Evolutionary conservation across 2,797 vertebrate species (phyloP).

Genomic region (Peromyscus aztecus): DNA sequence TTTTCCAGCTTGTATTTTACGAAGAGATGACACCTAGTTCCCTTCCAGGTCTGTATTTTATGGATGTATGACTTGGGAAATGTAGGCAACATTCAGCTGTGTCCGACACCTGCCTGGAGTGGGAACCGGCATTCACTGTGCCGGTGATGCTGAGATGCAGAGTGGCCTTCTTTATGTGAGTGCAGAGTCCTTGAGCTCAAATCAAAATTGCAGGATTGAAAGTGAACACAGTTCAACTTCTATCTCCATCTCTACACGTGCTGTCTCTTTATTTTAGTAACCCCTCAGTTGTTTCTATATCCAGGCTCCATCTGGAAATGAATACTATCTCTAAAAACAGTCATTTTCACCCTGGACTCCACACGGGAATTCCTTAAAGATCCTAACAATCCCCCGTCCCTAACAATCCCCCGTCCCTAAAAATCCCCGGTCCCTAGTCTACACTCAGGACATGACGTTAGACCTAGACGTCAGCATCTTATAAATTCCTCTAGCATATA

Average conservation of each 20-base stretch:
- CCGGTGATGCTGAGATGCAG: background rate
- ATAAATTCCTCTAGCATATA: background rate
- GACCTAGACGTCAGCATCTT: background rate
- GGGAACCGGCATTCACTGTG: background rate
- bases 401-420: background rate
- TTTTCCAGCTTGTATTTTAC: background rate
- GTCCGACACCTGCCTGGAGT: background rate
- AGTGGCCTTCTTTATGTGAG: background rate
- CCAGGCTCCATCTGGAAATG: background rate
- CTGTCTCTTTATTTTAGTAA: background rate
- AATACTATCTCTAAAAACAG: background rate
- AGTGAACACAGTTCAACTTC: background rate
- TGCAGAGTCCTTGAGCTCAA: background rate
- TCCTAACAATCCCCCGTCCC: background rate
- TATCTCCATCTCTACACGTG: background rate
- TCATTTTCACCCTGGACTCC: background rate
- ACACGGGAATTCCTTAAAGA: conserved; percentile 2
- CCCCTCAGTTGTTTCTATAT: background rate
- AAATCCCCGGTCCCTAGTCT: background rate
- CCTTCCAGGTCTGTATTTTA: background rate
- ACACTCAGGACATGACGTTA: background rate
- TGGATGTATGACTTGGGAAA: background rate
- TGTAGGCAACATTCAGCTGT: background rate
- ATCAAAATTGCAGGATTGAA: background rate
- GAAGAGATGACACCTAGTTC: background rate